Evolutionary conservation across 2,113 vertebrate species (phyloP).

Genomic region (Spea multiplicata): DNA sequence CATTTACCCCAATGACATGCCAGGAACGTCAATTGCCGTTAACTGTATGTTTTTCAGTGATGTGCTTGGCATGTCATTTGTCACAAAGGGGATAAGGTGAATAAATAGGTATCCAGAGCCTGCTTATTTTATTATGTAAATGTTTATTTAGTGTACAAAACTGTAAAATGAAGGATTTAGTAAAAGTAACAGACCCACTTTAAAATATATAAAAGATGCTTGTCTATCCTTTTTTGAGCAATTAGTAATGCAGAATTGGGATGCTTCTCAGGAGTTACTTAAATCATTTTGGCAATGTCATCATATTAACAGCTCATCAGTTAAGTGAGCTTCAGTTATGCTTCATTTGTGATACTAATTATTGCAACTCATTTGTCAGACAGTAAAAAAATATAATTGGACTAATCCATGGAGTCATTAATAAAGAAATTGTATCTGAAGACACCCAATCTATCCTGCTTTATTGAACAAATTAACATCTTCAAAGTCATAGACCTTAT

Average conservation of each 20-base stretch:
- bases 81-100: too few species aligned
- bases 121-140: too few species aligned
- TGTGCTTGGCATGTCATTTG: too few species aligned
- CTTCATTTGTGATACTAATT: constrained; percentile 42
- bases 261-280: constrained; percentile 40
- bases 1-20: too few species aligned
- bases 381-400: constrained; percentile 38
- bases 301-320: constrained; percentile 43
- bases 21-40: too few species aligned
- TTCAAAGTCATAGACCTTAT: constrained; percentile 30
- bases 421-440: constrained; percentile 23
- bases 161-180: too few species aligned
- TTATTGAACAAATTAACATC: constrained; percentile 18
- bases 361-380: constrained; percentile 45
- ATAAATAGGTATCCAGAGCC: too few species aligned
- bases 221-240: constrained; percentile 14
- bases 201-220: neutral
- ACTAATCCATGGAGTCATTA: constrained; percentile 38
- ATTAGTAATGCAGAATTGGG: constrained; percentile 33
- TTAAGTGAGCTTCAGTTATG: constrained; percentile 38
- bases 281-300: constrained; percentile 38
- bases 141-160: too few species aligned
- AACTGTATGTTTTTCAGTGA: too few species aligned
- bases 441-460: constrained; percentile 21
- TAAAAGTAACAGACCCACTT: too few species aligned